Percentiles rank a stretch among this genome's conserved stretches.
These are phyloP conservation scores for Myotis lucifugus DNA, from an alignment of 2,113 vertebrate genomes.

Conservation along the genomic window DNA sequence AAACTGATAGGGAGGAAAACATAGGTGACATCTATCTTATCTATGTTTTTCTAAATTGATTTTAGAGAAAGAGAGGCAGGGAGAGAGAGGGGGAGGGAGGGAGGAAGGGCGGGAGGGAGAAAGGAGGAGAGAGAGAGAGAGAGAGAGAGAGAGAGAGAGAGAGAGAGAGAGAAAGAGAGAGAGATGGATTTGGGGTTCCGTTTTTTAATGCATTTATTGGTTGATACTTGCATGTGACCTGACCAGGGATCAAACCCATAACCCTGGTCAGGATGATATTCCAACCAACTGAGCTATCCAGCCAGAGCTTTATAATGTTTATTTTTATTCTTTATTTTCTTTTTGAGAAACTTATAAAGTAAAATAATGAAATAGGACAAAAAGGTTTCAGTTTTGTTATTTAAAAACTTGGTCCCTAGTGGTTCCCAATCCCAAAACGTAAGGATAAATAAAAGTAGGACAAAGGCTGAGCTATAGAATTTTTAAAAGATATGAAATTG, in stretches of 20 bases:
- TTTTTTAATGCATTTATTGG: no score
- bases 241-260: no score
- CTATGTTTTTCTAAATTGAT: background rate
- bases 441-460: background rate
- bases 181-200: no score
- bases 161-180: no score
- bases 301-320: background rate
- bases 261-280: no score
- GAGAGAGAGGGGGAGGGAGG: no score
- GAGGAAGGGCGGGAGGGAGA: no score
- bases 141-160: no score
- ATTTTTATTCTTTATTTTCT: slow-evolving; percentile 16
- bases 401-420: background rate
- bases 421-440: background rate
- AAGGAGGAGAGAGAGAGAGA: no score
- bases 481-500: slow-evolving; percentile 5
- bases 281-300: no score
- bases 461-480: background rate
- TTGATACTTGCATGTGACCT: no score
- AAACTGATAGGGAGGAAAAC: slow-evolving; percentile 1
- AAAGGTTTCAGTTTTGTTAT: background rate
- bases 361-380: background rate
- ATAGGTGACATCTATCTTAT: background rate
- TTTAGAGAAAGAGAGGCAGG: no score
- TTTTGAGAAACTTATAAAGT: background rate